Percentiles rank a stretch among this genome's conserved stretches.
Evolutionary conservation across 2,113 vertebrate genomes (phyloP).

Genomic region (Chionodraco myersi): DNA sequence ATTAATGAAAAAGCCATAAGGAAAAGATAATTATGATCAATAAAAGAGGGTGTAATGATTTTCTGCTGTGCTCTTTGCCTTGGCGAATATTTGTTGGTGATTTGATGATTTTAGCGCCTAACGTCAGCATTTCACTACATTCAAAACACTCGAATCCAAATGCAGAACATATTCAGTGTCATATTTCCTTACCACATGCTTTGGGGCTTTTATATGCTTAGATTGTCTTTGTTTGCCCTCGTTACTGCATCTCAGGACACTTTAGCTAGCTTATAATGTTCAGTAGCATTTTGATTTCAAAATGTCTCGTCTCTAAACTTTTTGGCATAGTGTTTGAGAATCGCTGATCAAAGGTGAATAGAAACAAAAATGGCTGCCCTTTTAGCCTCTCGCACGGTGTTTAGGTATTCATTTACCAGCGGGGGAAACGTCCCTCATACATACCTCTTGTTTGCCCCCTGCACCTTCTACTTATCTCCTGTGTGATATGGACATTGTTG

Average conservation of each 20-base stretch:
- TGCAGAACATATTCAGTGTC: no score
- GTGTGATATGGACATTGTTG: constrained; percentile 29
- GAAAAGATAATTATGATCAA: constrained; percentile 53
- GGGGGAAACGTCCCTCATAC: constrained; percentile 45
- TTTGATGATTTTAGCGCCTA: no score
- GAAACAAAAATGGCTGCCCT: constrained; percentile 73
- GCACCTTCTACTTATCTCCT: constrained; percentile 8
- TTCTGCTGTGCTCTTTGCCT: constrained; percentile 16
- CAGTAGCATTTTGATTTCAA: no score
- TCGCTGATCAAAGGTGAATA: constrained; percentile 67
- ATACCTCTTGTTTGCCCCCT: constrained; percentile 34
- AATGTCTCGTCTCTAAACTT: no score
- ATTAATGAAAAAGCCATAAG: constrained; percentile 50
- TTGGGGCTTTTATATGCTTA: no score
- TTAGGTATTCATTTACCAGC: constrained; percentile 66
- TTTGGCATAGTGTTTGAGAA: no score
- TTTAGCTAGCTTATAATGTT: no score
- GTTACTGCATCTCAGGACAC: no score
- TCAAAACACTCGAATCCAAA: no score
- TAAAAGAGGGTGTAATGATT: constrained; percentile 17
- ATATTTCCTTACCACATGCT: no score
- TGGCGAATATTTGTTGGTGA: not conserved
- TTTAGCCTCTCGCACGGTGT: constrained; percentile 42
- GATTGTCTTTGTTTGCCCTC: no score
- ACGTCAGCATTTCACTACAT: no score